Evolutionary conservation across 2,888 invertebrate genomes (phyloP), one percentile per base, ranked within the genome.

Genomic region (Galerucella pusilla): DNA sequence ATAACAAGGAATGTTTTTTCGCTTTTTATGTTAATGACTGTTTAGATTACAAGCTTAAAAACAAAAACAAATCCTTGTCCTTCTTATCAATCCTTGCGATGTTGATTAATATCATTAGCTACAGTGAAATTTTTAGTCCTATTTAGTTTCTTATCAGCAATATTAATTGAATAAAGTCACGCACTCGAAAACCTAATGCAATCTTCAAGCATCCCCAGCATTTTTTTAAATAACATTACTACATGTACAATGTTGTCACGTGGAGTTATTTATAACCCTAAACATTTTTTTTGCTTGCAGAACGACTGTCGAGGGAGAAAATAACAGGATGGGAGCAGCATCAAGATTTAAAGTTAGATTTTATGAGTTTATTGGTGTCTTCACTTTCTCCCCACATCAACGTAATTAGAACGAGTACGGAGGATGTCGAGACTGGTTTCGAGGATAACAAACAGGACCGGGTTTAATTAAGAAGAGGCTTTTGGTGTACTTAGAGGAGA

Each of bases 311-410:
- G 57, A 72, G 71, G 77, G 70, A 69, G 74, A 67, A 28, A 61
- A 65, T 46, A 68, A 72, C 66, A 73, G 60, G 69, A 60, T 59
- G 75, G 75, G 74, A 71, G 73, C 68, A 69, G 60, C 63, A 46
- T 46, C 71, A 65, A 74, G 77, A 78, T 79, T 81, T 79, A 78
- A 82, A 81, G 77, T 81, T 78, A 79, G 78, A 81, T 80, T 84
- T 83, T 84, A 84, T 81, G 83, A 77, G 81, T 84, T 82, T 83
- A 83, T 84, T 83, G 83, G 82, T 82, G 80, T 83, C 84, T 83
- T 83, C 81, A 83, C 83, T 80, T 79, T 77, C 78, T 80, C 81
- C 81, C 77, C 73, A 64, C 67, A 52, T 72, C 77, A 74, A 64
- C 71, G 63, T 72, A 78, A 79, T 78, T 77, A 77, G 70, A 68